phyloP scores from a whole-genome alignment of 2,113 vertebrate species.

The Trogon melanurus region DNA sequence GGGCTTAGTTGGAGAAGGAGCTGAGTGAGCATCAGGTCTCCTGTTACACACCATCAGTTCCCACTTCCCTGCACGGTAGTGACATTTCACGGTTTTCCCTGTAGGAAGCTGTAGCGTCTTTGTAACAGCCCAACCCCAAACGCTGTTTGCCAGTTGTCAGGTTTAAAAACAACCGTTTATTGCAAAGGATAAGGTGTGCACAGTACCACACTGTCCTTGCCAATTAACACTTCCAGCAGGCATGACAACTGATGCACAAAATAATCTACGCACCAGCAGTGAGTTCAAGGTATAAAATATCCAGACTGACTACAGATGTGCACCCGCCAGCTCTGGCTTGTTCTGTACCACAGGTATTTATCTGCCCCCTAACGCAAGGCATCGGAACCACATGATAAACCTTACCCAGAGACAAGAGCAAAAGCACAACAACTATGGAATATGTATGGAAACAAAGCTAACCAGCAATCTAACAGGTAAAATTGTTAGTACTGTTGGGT shows the following conservation, averaged over 20 bases:
- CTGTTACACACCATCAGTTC: neutral
- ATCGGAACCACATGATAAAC: neutral
- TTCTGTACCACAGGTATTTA: neutral
- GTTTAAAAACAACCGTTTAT: neutral
- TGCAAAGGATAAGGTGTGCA: neutral
- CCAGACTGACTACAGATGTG: neutral
- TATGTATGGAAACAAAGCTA: neutral
- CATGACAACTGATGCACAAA: neutral
- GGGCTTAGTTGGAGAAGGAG: neutral
- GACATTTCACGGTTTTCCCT: neutral
- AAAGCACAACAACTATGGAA: neutral
- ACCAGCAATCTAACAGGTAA: neutral
- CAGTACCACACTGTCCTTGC: neutral
- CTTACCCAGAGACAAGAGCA: neutral
- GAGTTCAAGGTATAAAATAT: neutral
- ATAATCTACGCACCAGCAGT: neutral
- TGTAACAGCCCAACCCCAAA: neutral
- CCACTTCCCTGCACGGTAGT: neutral
- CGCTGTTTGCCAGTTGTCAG: neutral
- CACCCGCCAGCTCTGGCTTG: neutral
- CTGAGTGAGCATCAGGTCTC: neutral
- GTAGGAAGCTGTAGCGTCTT: neutral
- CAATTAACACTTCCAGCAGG: neutral
- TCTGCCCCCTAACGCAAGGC: conserved; percentile 7
- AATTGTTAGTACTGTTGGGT: neutral